Evolutionary conservation across 2,113 vertebrate genomes (phyloP).

Genomic region (Lota lota): DNA sequence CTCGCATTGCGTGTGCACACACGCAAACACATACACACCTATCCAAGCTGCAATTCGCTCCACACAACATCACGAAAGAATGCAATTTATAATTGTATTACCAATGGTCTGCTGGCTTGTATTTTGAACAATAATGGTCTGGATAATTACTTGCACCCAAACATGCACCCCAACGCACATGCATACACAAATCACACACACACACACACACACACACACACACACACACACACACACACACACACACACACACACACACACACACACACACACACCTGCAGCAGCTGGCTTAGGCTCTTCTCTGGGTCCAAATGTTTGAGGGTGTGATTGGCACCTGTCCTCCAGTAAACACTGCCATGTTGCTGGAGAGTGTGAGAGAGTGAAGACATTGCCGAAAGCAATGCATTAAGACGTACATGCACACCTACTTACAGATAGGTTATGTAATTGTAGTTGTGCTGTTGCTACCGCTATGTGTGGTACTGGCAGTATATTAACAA

Average conservation of each 20-base stretch:
- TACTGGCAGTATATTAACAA: too few species aligned
- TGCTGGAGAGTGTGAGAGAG: constrained; percentile 72
- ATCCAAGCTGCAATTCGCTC: too few species aligned
- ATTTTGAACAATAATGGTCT: not conserved
- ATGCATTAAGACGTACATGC: not conserved
- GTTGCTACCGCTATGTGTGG: too few species aligned
- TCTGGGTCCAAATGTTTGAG: constrained; percentile 69
- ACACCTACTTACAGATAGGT: too few species aligned
- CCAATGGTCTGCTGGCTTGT: too few species aligned
- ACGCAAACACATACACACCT: constrained; percentile 1
- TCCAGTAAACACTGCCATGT: constrained; percentile 96
- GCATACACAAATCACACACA: not conserved
- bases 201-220: not conserved
- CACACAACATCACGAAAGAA: not conserved
- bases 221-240: constrained; percentile 55
- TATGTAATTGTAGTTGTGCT: too few species aligned
- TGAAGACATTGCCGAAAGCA: not conserved
- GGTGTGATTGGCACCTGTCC: constrained; percentile 67
- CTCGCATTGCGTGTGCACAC: not conserved
- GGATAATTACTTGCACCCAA: not conserved
- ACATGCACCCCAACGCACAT: constrained; percentile 33
- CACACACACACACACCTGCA: constrained; percentile 76
- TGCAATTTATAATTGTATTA: not conserved
- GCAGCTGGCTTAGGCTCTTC: constrained; percentile 67
- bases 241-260: not conserved